Base-by-base conservation (phyloP, 2,797 vertebrate genomes). In the Acanthopagrus latus region DNA sequence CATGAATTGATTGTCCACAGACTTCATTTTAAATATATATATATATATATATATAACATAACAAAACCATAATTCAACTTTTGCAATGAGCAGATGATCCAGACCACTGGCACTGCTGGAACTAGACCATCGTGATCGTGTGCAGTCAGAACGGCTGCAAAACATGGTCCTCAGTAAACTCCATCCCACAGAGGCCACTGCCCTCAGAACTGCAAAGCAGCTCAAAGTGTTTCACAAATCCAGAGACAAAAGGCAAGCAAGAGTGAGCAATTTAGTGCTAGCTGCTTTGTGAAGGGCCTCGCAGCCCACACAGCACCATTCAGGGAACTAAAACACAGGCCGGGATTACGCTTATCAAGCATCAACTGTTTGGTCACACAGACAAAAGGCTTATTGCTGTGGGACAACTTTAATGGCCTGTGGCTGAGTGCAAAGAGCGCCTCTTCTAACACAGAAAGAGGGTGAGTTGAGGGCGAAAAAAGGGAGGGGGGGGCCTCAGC, bases 231-330 rank as follows among this genome's bases (percentile, higher is more conserved):
- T 89, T 78, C 82, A 81, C 78, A 94, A 94, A 94, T 93, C 90
- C 91, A 91, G 70, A 92, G 88, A 94, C 90, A 93, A 94, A 93
- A 92, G 89, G 89, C 86, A 77, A 93, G 84, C 87, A 90, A 91
- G 85, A 92, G 91, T 79, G 88, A 92, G 86, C 87, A 91, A 92
- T 93, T 94, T 92, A 89, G 84, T 69, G 83, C 67, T 81, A 52
- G 85, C 81, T 84, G 91, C 90, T 89, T 91, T 90, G 87, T 92
- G 83, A 92, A 93, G 90, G 86, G 87, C 86, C 88, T 88, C 54
- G 18, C 91, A 84, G 87, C 92, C 93, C 94, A 93, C 93, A 92
- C 91, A 87, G 79, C 81, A 63, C 84, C 85, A 92, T 90, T 91
- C 90, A 91, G 79, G 82, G 83, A 81, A 80, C 84, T 86, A 80